A percentile compares a stretch with the other conserved stretches of the same genome.
Conservation (phyloP, 2,888 invertebrate species). For the Sarcophaga variegata region DNA sequence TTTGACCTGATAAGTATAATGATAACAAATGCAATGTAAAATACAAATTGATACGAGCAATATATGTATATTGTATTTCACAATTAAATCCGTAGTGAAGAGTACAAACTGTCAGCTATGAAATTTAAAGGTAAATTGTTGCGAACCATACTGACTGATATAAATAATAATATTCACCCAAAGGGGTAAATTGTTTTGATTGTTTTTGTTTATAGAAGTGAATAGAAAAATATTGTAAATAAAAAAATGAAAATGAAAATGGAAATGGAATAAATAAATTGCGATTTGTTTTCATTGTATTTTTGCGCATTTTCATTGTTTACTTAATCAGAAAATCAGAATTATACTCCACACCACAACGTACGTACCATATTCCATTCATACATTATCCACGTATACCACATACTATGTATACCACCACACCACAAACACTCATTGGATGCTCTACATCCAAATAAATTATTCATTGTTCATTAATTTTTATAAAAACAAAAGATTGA, state of each 20-base stretch:
- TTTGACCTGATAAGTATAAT: too few species aligned
- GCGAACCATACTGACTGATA: neutral
- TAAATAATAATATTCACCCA: neutral
- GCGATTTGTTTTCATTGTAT: conserved; percentile 41
- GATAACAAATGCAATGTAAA: too few species aligned
- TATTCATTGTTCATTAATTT: conserved; percentile 39
- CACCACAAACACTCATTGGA: neutral
- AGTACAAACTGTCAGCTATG: neutral
- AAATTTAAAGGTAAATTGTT: neutral
- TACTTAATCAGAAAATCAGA: conserved; percentile 31
- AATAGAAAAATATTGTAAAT: neutral
- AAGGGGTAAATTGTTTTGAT: conserved; percentile 22
- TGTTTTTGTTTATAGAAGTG: conserved; percentile 45
- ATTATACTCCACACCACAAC: conserved; percentile 1
- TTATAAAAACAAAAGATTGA: conserved; percentile 18
- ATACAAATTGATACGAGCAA: too few species aligned
- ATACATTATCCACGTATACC: neutral
- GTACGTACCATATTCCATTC: neutral
- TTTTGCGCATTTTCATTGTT: conserved; percentile 56
- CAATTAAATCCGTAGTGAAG: neutral
- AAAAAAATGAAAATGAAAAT: neutral
- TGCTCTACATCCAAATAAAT: conserved; percentile 45
- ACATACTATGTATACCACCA: too few species aligned
- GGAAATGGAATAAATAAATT: neutral
- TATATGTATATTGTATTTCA: too few species aligned